These are phyloP conservation scores for Chascanopsetta lugubris DNA, from an alignment of 2,113 vertebrate genomes.

Conservation along the genomic window DNA sequence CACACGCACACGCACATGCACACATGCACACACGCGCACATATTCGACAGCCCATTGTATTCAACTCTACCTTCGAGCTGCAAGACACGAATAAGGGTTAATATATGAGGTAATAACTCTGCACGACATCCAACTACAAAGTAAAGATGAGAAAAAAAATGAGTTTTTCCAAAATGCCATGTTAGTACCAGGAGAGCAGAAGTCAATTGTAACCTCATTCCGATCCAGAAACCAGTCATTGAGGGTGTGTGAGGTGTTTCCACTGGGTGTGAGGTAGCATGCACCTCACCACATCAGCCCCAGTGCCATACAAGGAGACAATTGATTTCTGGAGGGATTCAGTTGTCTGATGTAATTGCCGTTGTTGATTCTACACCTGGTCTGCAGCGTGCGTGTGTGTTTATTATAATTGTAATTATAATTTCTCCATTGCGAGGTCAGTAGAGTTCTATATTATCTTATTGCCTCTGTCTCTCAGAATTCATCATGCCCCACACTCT, in stretches of 20 bases:
- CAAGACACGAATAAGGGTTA: neutral
- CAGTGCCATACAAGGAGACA: neutral
- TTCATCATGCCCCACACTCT: slow-evolving; percentile 60
- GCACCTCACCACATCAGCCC: slow-evolving; percentile 24
- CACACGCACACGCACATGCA: no score
- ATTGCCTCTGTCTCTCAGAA: slow-evolving; percentile 24
- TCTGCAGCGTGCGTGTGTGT: neutral
- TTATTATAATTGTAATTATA: neutral
- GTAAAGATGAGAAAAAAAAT: neutral
- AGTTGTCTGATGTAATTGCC: slow-evolving; percentile 27
- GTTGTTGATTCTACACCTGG: slow-evolving; percentile 7
- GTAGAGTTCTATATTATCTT: neutral
- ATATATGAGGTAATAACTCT: neutral
- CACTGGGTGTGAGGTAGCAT: slow-evolving; percentile 8
- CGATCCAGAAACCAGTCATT: neutral
- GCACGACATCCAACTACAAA: neutral
- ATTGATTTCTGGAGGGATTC: slow-evolving; percentile 31
- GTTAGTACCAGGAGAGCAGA: no score
- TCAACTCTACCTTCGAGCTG: neutral
- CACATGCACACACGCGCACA: no score
- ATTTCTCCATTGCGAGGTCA: neutral
- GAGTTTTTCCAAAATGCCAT: no score
- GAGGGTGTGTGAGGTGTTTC: neutral
- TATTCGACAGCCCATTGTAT: neutral
- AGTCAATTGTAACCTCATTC: neutral